Base-by-base conservation (phyloP, 2,797 vertebrate species). In the Chromis chromis region DNA sequence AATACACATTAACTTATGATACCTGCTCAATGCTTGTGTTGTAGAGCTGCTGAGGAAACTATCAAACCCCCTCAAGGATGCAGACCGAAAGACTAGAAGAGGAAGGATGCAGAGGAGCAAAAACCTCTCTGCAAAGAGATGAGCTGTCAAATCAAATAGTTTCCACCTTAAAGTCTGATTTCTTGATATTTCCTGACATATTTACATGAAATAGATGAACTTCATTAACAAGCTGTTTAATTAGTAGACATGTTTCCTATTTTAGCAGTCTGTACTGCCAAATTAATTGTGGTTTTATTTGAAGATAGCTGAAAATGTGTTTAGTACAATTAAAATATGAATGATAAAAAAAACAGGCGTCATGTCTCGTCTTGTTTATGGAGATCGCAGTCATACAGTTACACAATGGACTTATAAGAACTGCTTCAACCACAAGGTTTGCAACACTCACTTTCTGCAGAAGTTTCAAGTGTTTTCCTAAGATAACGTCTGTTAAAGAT, bases 31-130 rank as follows among this genome's bases (percentile, higher is more conserved):
- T 3, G 27, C 13, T 46, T 61, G 6, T 77, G 19, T 77, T 81
- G 28, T 59, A 94, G 94, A 89, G 11, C 68, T 92, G 71, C 63
- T 94, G 63, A 89, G 71, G 79, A 93, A 92, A 83, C 82, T 94
- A 65, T 91, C 86, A 40, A 87, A 91, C 65, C 86, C 83, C 0
- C 62, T 75, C n/a, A 88, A 88, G 60, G 85, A 84, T 27, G 28
- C 22, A 27, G 87, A 88, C 48, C 82, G 79, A 82, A 88, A 78
- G 16, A 44, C 8, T 2, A 88, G 74, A 73, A 86, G 70, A 84
- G 75, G 81, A 67, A 13, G 53, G 40, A 70, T 21, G 13, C 56
- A 57, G 44, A 86, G 74, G 61, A 84, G 31, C 65, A 91, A 85
- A 82, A 69, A 65, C n/a, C 50, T 40, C 28, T 28, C 73, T 48